Base-by-base conservation (phyloP, 2,113 vertebrate genomes). In the Petrocephalus microphthalmus region DNA sequence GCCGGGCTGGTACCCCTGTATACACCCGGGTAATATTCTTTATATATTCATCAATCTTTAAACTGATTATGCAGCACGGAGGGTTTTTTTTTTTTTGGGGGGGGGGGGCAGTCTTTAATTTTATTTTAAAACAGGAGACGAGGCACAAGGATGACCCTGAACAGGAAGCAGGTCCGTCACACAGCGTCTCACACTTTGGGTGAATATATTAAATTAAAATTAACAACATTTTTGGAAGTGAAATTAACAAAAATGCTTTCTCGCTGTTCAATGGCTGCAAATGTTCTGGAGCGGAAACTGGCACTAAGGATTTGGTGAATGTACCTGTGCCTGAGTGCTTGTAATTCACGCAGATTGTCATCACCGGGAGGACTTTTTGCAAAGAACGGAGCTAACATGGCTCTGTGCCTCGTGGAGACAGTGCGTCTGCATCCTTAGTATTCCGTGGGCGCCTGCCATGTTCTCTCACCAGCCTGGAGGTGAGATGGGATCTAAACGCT, bases 291-390 rank as follows among this genome's bases (percentile, higher is more conserved):
- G 81, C 20, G n/a, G 64, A 20, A 67, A 53, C 78, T 67, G 84
- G 51, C 33, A 88, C 88, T 49, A 67, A 33, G 37, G 15, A 20
- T 87, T 33, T 22, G 81, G 60, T 67, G 45, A 29, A 5, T 78
- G 78, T 84, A 22, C 57, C 25, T 74, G 78, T 71, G 57, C 81
- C 37, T 37, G 42, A 71, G 49, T 84, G 42, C 42, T 85, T 53
- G 71, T 52, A 87, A 89, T 67, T 85, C 88, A 86, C 60, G 54
- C 78, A 22, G 88, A 85, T 89, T 78, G 11, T 60, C 51, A 88
- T 88, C 88, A 71, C 78, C 42, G 78, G 4, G 47, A 15, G 33
- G 64, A 86, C 22, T 52, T 47, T 89, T 54, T 87, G 89, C 47
- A 85, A 84, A 88, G 51, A 56, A 82, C 33, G 85, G 45, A 57